A percentile compares a stretch with the other conserved stretches of the same genome.
Conservation (phyloP, 53 echinoderm and acorn worm genomes). For the Antedon mediterranea region DNA sequence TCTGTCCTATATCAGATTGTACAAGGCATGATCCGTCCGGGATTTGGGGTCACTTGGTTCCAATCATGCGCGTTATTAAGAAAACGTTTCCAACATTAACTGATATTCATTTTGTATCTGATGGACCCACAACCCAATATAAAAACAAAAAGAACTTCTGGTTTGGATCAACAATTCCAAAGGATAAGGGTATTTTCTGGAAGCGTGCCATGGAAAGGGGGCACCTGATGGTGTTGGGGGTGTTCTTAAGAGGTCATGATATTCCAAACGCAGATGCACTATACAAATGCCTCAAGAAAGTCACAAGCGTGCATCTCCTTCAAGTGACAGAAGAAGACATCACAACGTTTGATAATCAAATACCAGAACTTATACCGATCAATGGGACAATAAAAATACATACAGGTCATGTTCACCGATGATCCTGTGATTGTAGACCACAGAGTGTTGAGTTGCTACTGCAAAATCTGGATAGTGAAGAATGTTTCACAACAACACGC, state of each 20-base stretch:
- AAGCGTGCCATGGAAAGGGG: slow-evolving; percentile 27
- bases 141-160: slow-evolving; percentile 25
- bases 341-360: slow-evolving; percentile 6
- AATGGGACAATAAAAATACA: slow-evolving; percentile 15
- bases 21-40: slow-evolving; percentile 21
- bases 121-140: slow-evolving; percentile 20
- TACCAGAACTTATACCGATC: slow-evolving; percentile 4
- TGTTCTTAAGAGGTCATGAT: slow-evolving; percentile 12
- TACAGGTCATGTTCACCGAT: slow-evolving; percentile 18
- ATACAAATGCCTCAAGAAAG: slow-evolving; percentile 4
- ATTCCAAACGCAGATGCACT: slow-evolving; percentile 4
- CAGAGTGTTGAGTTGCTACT: slow-evolving; percentile 22
- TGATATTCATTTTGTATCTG: slow-evolving; percentile 21
- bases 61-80: slow-evolving; percentile 12
- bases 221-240: slow-evolving; percentile 24
- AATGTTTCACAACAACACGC: slow-evolving; percentile 18
- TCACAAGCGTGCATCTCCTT: not conserved
- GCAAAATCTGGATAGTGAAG: no score
- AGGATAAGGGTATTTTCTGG: slow-evolving; percentile 23
- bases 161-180: slow-evolving; percentile 17
- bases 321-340: slow-evolving; percentile 6
- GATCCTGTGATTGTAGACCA: slow-evolving; percentile 10
- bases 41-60: slow-evolving; percentile 23
- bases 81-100: slow-evolving; percentile 7
- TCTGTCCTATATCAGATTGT: slow-evolving; percentile 20